Evolutionary conservation across 2,797 vertebrate genomes (phyloP).

Genomic region (Sebastes diaconus): DNA sequence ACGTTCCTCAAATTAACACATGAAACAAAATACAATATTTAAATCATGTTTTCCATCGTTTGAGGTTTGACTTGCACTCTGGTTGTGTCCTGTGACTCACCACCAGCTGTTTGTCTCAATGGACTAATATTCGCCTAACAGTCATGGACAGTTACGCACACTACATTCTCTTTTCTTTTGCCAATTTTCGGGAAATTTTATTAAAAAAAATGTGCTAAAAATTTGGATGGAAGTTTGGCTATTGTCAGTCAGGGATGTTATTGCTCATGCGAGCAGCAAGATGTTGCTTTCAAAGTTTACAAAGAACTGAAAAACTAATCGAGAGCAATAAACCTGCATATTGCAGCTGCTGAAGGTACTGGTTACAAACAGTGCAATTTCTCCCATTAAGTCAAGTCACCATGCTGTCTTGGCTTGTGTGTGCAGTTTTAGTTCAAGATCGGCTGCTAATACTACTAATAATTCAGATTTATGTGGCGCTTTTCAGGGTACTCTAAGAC

Average conservation of each 20-base stretch:
- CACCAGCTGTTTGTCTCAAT: too few species aligned
- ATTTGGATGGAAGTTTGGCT: not conserved
- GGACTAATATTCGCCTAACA: too few species aligned
- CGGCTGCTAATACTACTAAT: not conserved
- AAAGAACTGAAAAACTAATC: not conserved
- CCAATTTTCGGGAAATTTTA: not conserved
- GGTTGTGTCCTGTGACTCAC: too few species aligned
- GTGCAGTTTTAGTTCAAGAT: not conserved
- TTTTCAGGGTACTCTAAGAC: not conserved
- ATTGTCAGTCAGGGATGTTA: not conserved
- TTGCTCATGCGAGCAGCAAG: too few species aligned
- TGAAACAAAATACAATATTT: too few species aligned
- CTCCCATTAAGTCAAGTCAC: not conserved
- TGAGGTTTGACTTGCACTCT: too few species aligned
- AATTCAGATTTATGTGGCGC: not conserved
- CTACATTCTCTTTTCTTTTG: not conserved
- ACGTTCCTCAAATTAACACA: too few species aligned
- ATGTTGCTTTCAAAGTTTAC: not conserved
- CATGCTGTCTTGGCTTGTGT: not conserved
- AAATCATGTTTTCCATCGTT: too few species aligned
- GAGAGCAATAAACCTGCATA: not conserved
- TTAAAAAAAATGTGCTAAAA: not conserved
- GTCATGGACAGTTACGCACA: not conserved
- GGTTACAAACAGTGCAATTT: not conserved
- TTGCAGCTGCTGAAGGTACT: not conserved